These are phyloP conservation scores for Nautilus pompilius DNA, from an alignment of 1,140 invertebrate genomes.

Conservation along the genomic window DNA sequence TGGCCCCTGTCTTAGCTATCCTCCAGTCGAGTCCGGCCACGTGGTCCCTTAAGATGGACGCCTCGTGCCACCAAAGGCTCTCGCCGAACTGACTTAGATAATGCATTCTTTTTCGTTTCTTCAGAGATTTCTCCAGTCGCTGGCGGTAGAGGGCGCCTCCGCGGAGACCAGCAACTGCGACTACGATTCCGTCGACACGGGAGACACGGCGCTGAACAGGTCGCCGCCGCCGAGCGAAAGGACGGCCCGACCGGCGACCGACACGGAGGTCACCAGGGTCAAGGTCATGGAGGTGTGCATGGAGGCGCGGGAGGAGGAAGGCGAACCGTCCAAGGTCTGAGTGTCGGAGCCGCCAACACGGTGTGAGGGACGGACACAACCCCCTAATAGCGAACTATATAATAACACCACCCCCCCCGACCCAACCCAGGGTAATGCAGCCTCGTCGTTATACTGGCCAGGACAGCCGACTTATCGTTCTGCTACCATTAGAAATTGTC, in stretches of 20 bases:
- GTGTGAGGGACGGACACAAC: too few relatives aligned
- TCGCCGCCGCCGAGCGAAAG: conserved; percentile 8
- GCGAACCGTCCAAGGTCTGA: too few relatives aligned
- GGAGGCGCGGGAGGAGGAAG: too few relatives aligned
- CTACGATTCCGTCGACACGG: conserved; percentile 31
- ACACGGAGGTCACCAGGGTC: background rate
- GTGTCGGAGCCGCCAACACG: too few relatives aligned
- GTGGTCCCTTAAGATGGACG: background rate
- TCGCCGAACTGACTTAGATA: background rate
- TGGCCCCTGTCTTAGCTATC: too few relatives aligned
- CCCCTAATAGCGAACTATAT: too few relatives aligned
- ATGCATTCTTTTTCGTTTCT: conserved; percentile 2
- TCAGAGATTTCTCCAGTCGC: conserved; percentile 30
- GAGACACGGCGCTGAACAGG: conserved; percentile 27
- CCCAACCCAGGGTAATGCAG: too few relatives aligned
- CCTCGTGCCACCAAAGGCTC: background rate
- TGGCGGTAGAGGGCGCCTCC: conserved; percentile 27
- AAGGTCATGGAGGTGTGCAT: conserved; percentile 1
- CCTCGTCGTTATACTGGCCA: too few relatives aligned
- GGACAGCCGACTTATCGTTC: too few relatives aligned
- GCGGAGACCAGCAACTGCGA: conserved; percentile 25
- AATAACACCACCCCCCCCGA: too few relatives aligned
- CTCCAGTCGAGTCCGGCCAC: too few relatives aligned
- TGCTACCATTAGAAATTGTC: too few relatives aligned
- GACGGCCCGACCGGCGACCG: background rate